Conservation (phyloP, 37 sponge, comb jelly and placozoan species). For the Ianthella basta region DNA sequence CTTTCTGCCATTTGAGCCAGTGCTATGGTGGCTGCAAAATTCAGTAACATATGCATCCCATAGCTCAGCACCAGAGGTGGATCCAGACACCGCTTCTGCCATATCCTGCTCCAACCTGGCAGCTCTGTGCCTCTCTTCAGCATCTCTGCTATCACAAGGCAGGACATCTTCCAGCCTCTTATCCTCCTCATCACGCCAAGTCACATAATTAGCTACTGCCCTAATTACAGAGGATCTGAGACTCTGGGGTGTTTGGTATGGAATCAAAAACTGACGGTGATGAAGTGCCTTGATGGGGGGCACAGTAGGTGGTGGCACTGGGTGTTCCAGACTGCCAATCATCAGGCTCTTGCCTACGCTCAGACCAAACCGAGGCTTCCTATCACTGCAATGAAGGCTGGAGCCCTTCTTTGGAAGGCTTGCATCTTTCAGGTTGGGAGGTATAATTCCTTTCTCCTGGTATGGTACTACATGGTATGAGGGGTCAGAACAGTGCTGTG, state of each 20-base stretch:
- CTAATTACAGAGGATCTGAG: neutral
- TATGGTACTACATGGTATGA: conserved; percentile 32
- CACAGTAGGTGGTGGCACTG: neutral
- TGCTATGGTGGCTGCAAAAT: too few species aligned
- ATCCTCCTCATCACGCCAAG: conserved; percentile 38
- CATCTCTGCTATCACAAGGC: conserved; percentile 20
- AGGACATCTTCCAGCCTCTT: neutral
- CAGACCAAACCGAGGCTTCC: conserved; percentile 44
- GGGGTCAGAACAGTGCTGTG: neutral
- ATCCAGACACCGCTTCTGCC: neutral
- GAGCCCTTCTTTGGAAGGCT: neutral
- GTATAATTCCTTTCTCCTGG: conserved; percentile 51
- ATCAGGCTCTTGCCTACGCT: conserved; percentile 46
- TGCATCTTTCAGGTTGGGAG: conserved; percentile 32
- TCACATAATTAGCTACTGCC: conserved; percentile 38
- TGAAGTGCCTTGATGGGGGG: conserved; percentile 30
- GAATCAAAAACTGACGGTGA: conserved; percentile 52
- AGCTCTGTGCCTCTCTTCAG: conserved; percentile 40
- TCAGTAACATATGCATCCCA: neutral
- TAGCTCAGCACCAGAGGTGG: neutral
- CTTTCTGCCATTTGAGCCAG: too few species aligned
- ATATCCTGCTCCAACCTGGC: neutral
- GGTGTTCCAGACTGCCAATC: conserved; percentile 40
- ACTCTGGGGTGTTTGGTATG: neutral
- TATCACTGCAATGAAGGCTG: neutral